Percentiles rank a stretch among this genome's conserved stretches.
Evolutionary conservation across 2,797 vertebrate genomes (phyloP).

Genomic region (Rhinatrema bivittatum): DNA sequence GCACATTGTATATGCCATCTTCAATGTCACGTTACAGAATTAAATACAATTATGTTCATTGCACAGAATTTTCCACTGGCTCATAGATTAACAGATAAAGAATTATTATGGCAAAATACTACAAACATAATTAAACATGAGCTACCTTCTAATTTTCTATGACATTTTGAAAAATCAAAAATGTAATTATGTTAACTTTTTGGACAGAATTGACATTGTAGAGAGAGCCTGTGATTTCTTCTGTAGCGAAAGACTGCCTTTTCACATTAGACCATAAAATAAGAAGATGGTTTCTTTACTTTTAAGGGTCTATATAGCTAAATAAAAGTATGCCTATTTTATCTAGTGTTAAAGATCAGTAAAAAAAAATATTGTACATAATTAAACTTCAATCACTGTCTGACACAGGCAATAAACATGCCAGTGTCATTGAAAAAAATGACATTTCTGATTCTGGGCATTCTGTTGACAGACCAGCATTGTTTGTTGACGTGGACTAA

Average conservation of each 20-base stretch:
- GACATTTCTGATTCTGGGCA: background rate
- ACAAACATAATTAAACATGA: slow-evolving; percentile 24
- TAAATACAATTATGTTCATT: slow-evolving; percentile 2
- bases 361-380: background rate
- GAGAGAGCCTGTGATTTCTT: background rate
- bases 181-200: slow-evolving; percentile 26
- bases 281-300: background rate
- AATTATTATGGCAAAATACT: slow-evolving; percentile 11
- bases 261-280: background rate
- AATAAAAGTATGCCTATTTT: background rate
- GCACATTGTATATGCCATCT: background rate
- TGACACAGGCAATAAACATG: background rate
- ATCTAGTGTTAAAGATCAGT: background rate
- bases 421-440: background rate
- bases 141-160: slow-evolving; percentile 15
- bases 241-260: background rate
- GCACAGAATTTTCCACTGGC: slow-evolving; percentile 2
- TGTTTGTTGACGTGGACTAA: background rate
- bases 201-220: background rate
- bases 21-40: slow-evolving; percentile 8
- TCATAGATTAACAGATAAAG: slow-evolving; percentile 26
- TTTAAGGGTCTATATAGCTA: background rate
- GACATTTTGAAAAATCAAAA: slow-evolving; percentile 30
- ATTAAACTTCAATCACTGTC: background rate
- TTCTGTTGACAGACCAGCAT: background rate